phyloP scores from a whole-genome alignment of 2,113 vertebrate species.

The Equus przewalskii region DNA sequence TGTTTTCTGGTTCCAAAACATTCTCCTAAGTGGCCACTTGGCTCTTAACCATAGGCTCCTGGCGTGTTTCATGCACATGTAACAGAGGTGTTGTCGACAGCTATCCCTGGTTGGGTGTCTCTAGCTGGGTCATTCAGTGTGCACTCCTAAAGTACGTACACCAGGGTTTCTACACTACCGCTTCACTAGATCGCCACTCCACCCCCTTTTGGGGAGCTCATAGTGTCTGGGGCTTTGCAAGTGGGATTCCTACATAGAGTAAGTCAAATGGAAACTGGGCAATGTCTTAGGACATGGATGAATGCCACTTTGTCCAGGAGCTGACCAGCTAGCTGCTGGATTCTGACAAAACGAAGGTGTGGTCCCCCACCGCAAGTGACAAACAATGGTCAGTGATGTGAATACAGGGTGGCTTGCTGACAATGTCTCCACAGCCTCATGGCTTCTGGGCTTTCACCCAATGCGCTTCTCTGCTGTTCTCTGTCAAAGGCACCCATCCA shows the following conservation, averaged over 20 bases:
- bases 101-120: background rate
- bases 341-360: background rate
- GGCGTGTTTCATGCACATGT: rapidly evolving
- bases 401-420: rapidly evolving
- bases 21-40: background rate
- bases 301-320: background rate
- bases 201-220: rapidly evolving
- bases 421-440: rapidly evolving
- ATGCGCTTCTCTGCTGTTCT: rapidly evolving
- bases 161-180: background rate
- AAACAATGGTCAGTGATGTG: rapidly evolving
- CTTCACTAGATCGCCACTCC: background rate
- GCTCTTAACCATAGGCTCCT: background rate
- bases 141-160: background rate
- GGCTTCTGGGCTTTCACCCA: rapidly evolving
- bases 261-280: background rate
- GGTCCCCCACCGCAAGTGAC: background rate
- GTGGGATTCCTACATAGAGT: background rate
- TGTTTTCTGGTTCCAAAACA: background rate
- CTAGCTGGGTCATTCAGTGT: background rate
- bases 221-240: background rate
- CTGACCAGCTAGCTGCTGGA: background rate
- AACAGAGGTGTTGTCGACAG: background rate
- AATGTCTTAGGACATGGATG: rapidly evolving
- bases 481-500: no score